phyloP scores from a whole-genome alignment of 2,888 invertebrate species.

The Patella pellucida region DNA sequence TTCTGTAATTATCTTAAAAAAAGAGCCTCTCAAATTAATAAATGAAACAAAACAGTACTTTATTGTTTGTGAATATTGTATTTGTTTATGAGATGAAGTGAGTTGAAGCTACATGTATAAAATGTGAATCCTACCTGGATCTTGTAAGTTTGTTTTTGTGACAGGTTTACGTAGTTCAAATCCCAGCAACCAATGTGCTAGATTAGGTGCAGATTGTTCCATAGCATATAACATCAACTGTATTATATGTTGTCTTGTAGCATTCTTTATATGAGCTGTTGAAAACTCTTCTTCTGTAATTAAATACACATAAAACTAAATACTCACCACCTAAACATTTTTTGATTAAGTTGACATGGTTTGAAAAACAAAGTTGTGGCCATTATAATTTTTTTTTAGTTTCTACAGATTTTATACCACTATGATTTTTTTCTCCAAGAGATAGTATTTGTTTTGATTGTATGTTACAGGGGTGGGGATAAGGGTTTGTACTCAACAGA shows the following conservation, averaged over 20 bases:
- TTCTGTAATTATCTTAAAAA: neutral
- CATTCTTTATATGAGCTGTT: conserved; percentile 62
- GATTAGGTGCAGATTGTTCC: conserved; percentile 84
- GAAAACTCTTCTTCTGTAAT: conserved; percentile 31
- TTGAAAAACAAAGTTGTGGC: too few relatives aligned
- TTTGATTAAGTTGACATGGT: too few relatives aligned
- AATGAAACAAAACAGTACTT: neutral
- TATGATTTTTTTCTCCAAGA: too few relatives aligned
- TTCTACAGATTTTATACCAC: too few relatives aligned
- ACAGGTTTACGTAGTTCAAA: conserved; percentile 86
- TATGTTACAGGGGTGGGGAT: too few relatives aligned
- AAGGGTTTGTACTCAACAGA: too few relatives aligned
- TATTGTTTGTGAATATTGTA: neutral
- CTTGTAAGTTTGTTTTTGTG: conserved; percentile 83
- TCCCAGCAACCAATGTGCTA: conserved; percentile 89
- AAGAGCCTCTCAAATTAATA: neutral
- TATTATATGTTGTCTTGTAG: conserved; percentile 74
- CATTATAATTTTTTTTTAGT: too few relatives aligned
- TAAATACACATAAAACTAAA: too few relatives aligned
- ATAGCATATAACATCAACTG: conserved; percentile 83
- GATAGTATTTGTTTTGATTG: too few relatives aligned
- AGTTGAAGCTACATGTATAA: too few relatives aligned
- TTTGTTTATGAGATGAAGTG: too few relatives aligned
- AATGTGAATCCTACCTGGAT: conserved; percentile 71
- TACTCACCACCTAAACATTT: too few relatives aligned